Evolutionary conservation across 2,113 vertebrate species (phyloP).

Genomic region (Daphoenositta chrysoptera): DNA sequence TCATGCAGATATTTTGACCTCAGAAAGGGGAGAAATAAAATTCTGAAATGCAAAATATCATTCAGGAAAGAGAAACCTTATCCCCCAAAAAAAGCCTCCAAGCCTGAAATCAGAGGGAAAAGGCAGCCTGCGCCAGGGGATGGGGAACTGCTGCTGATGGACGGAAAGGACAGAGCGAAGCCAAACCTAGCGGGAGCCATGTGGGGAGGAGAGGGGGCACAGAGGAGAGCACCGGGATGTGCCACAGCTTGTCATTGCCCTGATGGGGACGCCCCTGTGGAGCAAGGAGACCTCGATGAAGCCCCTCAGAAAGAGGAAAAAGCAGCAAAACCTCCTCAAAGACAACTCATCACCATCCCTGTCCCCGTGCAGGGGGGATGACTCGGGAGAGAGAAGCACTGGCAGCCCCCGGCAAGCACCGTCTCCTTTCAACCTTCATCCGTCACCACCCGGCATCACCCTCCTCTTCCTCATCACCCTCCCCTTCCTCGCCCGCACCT

Average conservation of each 20-base stretch:
- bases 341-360: background rate
- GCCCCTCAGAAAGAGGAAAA: background rate
- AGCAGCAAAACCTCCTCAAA: background rate
- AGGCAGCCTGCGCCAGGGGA: background rate
- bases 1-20: background rate
- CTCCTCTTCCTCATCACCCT: background rate
- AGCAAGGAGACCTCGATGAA: background rate
- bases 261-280: background rate
- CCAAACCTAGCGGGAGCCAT: accelerated
- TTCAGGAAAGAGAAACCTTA: background rate
- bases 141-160: background rate
- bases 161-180: background rate
- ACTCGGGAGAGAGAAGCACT: background rate
- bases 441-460: background rate
- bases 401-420: background rate
- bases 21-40: background rate
- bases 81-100: accelerated
- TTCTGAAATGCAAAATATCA: background rate
- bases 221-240: background rate
- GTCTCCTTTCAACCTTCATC: constrained; percentile 50
- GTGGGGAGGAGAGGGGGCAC: background rate
- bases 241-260: background rate
- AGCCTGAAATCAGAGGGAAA: background rate
- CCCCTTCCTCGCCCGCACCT: background rate
- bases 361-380: background rate